Percentiles rank a stretch among this genome's conserved stretches.
Conservation (phyloP, 2,797 vertebrate species). For the Danio jaintianensis region DNA sequence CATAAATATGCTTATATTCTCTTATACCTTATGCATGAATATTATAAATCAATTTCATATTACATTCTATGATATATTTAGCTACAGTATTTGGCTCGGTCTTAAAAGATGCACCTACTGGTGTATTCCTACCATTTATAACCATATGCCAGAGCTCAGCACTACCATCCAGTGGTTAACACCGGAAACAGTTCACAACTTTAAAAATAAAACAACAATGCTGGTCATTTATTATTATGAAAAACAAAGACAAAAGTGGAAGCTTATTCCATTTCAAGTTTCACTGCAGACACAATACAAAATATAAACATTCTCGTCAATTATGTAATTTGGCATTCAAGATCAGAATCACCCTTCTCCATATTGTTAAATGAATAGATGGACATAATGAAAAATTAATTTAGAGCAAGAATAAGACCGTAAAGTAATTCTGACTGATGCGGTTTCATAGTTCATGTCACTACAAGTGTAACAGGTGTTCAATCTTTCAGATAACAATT, state of each 20-base stretch:
- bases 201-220: conserved; percentile 4
- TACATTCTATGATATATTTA: background rate
- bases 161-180: conserved; percentile 19
- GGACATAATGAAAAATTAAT: too few species aligned
- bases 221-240: conserved; percentile 24
- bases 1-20: background rate
- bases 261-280: conserved; percentile 14
- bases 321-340: conserved; percentile 6
- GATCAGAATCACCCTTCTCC: background rate
- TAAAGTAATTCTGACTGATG: background rate
- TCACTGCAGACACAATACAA: conserved; percentile 16
- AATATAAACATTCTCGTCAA: background rate
- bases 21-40: background rate
- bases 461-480: background rate
- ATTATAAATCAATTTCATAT: background rate
- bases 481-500: background rate
- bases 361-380: background rate
- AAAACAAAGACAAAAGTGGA: conserved; percentile 25
- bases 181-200: background rate
- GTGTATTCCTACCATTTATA: background rate
- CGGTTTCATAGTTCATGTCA: background rate
- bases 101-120: background rate
- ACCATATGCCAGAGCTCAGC: background rate
- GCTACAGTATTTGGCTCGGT: background rate
- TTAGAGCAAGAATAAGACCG: background rate